Conservation (phyloP, 2,113 vertebrate genomes). For the Corvus moneduloides region DNA sequence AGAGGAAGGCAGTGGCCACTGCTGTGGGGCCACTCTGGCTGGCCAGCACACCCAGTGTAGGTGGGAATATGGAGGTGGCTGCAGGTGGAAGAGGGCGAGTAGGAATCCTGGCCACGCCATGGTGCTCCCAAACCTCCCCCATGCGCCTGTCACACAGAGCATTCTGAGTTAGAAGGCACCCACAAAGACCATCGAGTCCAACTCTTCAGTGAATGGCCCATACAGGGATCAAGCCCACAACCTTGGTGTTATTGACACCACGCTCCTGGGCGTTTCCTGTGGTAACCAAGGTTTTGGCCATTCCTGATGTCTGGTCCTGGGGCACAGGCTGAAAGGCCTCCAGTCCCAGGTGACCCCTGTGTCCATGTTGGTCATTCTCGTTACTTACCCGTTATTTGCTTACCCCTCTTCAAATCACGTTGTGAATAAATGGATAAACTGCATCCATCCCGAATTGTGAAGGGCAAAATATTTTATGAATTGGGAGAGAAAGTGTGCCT, state of each 20-base stretch:
- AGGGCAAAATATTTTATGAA: background rate
- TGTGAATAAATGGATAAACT: background rate
- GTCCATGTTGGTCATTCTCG: rapidly evolving
- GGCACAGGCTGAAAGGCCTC: background rate
- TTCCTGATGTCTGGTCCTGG: background rate
- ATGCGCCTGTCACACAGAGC: rapidly evolving
- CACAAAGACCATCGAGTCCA: background rate
- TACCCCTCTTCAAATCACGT: background rate
- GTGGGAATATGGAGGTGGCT: background rate
- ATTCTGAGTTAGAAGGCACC: background rate
- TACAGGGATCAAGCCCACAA: background rate
- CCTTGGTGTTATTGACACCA: background rate
- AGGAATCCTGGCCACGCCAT: background rate
- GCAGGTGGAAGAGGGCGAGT: rapidly evolving
- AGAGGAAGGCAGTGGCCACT: background rate
- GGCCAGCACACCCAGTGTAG: background rate
- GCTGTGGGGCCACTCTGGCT: background rate
- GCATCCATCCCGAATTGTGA: rapidly evolving
- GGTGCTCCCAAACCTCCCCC: background rate
- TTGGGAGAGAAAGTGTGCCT: background rate
- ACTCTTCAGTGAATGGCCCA: background rate
- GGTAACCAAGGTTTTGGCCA: background rate
- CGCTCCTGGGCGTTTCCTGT: background rate
- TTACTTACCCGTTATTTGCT: background rate
- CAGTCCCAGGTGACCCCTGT: background rate